Conservation (phyloP, 2,113 vertebrate genomes). For the Sialia sialis region DNA sequence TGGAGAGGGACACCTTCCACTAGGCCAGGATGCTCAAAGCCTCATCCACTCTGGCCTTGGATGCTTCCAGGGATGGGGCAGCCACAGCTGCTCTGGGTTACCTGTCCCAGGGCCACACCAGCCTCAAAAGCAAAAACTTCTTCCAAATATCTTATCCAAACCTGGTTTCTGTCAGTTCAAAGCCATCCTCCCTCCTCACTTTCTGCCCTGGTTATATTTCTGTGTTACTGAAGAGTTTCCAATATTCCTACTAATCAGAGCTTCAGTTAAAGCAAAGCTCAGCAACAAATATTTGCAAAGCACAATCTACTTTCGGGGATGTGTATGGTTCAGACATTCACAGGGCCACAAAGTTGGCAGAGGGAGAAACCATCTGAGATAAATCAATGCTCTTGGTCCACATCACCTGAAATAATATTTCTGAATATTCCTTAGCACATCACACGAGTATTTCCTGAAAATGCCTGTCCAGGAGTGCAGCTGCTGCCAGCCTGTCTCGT, state of each 20-base stretch:
- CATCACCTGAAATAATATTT: background rate
- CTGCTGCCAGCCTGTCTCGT: background rate
- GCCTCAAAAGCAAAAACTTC: background rate
- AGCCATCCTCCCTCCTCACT: background rate
- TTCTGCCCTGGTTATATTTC: background rate
- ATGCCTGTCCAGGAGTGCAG: background rate
- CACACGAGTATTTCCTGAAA: background rate
- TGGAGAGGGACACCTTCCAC: background rate
- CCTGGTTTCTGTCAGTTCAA: background rate
- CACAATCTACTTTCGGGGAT: background rate
- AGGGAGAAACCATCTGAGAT: background rate
- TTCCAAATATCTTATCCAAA: background rate
- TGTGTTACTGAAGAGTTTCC: background rate
- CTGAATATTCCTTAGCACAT: background rate
- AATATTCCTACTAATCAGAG: background rate
- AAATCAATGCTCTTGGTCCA: background rate
- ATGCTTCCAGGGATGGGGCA: background rate
- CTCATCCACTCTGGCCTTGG: background rate
- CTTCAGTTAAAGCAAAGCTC: background rate
- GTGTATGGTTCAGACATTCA: background rate
- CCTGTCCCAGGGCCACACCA: background rate
- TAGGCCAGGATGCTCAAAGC: rapidly evolving
- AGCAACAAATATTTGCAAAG: background rate
- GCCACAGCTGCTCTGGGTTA: background rate
- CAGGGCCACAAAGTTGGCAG: background rate